phyloP scores from a whole-genome alignment of 2,113 vertebrate genomes.

The Salvator merianae region DNA sequence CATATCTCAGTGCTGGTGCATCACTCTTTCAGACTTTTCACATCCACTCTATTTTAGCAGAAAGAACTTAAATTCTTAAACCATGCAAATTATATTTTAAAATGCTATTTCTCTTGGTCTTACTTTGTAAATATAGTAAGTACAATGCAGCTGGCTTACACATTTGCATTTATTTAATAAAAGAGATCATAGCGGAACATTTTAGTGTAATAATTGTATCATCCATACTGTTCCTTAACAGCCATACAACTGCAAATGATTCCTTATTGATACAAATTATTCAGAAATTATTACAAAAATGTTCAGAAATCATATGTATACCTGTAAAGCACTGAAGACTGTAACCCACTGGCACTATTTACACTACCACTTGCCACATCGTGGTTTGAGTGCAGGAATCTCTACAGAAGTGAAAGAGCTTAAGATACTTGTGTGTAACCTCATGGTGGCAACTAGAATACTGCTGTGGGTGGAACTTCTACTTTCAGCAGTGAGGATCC shows the following conservation, averaged over 20 bases:
- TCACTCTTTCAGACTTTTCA: neutral
- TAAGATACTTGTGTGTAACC: no score
- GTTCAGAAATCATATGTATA: neutral
- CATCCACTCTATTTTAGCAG: neutral
- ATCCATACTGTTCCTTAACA: slow-evolving; percentile 41
- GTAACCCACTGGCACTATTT: neutral
- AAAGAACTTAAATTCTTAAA: neutral
- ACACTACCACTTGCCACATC: no score
- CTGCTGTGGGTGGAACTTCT: no score
- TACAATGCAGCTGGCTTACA: slow-evolving; percentile 15
- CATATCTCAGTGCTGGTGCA: neutral
- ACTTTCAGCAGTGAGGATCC: no score
- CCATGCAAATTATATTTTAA: neutral
- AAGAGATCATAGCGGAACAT: slow-evolving; percentile 20
- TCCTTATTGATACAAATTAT: slow-evolving; percentile 49
- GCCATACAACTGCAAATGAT: slow-evolving; percentile 4
- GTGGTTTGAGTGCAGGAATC: no score
- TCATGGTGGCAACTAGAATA: no score
- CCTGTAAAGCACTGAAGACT: slow-evolving; percentile 12
- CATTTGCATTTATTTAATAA: slow-evolving; percentile 28
- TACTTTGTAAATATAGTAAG: neutral
- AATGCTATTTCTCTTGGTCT: slow-evolving; percentile 7
- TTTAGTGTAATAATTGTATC: slow-evolving; percentile 36
- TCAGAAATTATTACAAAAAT: slow-evolving; percentile 46
- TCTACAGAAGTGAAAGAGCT: no score